Conservation (phyloP, 1,140 invertebrate species). For the Belonocnema kinseyi region DNA sequence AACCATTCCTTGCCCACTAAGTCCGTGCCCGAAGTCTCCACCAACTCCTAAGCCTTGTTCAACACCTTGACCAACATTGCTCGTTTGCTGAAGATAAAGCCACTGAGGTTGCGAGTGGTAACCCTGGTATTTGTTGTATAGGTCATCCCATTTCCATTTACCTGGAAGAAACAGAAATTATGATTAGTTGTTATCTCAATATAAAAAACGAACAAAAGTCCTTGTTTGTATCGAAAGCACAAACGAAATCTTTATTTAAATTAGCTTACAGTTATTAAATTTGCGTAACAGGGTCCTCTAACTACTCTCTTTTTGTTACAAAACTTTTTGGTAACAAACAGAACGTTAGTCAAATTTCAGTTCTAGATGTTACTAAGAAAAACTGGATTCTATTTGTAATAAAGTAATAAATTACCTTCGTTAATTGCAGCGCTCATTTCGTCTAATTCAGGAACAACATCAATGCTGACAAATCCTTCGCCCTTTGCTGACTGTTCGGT, state of each 20-base stretch:
- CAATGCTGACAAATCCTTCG: slow-evolving; percentile 53
- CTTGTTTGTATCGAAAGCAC: too few species aligned
- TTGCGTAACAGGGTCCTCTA: too few species aligned
- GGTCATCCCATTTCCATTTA: slow-evolving; percentile 56
- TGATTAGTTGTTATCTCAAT: not conserved
- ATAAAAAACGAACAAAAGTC: not conserved
- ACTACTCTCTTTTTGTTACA: too few species aligned
- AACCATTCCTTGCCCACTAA: too few species aligned
- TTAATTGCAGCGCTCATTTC: not conserved
- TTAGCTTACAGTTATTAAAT: too few species aligned
- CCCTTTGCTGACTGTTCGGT: slow-evolving; percentile 42
- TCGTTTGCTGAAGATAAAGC: slow-evolving; percentile 49
- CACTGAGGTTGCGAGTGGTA: slow-evolving; percentile 66
- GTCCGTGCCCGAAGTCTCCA: slow-evolving; percentile 9
- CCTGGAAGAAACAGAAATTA: slow-evolving; percentile 32
- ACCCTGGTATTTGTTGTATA: slow-evolving; percentile 64
- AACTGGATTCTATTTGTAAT: not conserved
- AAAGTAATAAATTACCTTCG: slow-evolving; percentile 21
- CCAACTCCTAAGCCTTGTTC: slow-evolving; percentile 37
- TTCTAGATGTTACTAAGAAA: too few species aligned
- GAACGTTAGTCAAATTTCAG: too few species aligned
- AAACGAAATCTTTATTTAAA: too few species aligned
- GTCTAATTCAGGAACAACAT: slow-evolving; percentile 63
- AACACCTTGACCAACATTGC: slow-evolving; percentile 33
- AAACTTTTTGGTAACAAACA: too few species aligned